phyloP scores from a whole-genome alignment of 2,888 invertebrate species.

The Tetanocera ferruginea region DNA sequence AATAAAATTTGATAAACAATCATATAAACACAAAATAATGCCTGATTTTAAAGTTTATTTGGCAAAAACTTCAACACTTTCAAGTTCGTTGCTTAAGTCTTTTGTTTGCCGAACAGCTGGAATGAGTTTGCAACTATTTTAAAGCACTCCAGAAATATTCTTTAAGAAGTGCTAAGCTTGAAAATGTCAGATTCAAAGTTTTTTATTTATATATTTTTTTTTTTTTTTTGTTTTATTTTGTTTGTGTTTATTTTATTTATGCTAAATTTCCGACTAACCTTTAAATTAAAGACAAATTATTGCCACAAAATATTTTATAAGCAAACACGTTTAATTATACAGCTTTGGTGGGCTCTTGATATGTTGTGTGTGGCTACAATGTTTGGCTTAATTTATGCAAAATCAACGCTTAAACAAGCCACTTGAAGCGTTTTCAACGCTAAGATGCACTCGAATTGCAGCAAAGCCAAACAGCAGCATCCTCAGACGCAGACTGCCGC shows the following conservation, averaged over 20 bases:
- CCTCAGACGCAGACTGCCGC: neutral
- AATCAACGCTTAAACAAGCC: neutral
- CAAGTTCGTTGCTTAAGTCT: neutral
- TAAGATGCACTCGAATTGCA: constrained; percentile 20
- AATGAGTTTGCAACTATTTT: no score
- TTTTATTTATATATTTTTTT: neutral
- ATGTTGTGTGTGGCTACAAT: neutral
- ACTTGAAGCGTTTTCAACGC: neutral
- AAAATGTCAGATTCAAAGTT: no score
- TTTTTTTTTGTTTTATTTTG: no score
- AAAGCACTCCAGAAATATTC: neutral
- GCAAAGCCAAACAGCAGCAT: neutral
- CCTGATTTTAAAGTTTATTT: neutral
- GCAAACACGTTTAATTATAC: no score
- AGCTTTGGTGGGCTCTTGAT: constrained; percentile 2
- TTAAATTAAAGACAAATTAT: no score
- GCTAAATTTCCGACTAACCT: neutral
- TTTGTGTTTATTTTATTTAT: no score
- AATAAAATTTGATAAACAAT: neutral
- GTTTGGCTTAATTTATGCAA: constrained; percentile 14
- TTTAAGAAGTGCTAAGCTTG: neutral
- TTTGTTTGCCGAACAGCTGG: neutral
- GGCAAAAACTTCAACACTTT: neutral
- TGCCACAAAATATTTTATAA: no score
- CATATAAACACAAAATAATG: neutral